Base-by-base conservation (phyloP, 2,113 vertebrate genomes). In the Cochlearius cochlearius region DNA sequence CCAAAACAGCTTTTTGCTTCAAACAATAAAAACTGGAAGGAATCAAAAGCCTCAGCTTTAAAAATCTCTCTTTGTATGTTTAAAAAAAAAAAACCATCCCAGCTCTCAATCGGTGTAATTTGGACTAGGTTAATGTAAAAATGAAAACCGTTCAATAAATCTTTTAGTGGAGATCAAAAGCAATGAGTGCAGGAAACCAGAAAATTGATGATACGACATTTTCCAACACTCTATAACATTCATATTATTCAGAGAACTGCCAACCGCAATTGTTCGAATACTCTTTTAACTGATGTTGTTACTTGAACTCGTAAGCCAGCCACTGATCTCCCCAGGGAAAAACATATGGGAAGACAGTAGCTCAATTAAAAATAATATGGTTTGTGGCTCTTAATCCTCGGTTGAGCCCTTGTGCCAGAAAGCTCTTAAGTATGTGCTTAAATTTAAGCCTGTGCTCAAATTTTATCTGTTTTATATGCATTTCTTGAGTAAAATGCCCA, bases 141-240 rank as follows among this genome's bases (percentile, higher is more conserved):
- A 45, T 0, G 16, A 88, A 93, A 96, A 59, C 58, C 64, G 34
- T 94, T 93, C 81, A 83, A 95, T 94, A 97, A 94, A 95, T 96
- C 92, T 96, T 97, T 90, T 91, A 68, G 93, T 34, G 90, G 76
- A 95, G 96, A 98, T 98, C 95, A 97, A 98, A 98, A 97, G 88
- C 81, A 94, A 82, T 8, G 75, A 90, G 91, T 56, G 67, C 56
- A 95, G 86, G 92, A 97, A 97, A 95, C 75, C 78, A 82, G 92
- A 93, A 96, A 96, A 94, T 73, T 62, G 86, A 96, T 95, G 95
- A 81, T 60, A 96, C 5, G 29, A 88, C 75, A 60, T 97, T 94
- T 95, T 73, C 80, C 25, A 3, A 78, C 59, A 78, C 92, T 34
- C n/a, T 93, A 45, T 94, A 95, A 95, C 94, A 82, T 95, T 94